Base-by-base conservation (phyloP, 2,797 vertebrate genomes). In the Trematomus bernacchii region DNA sequence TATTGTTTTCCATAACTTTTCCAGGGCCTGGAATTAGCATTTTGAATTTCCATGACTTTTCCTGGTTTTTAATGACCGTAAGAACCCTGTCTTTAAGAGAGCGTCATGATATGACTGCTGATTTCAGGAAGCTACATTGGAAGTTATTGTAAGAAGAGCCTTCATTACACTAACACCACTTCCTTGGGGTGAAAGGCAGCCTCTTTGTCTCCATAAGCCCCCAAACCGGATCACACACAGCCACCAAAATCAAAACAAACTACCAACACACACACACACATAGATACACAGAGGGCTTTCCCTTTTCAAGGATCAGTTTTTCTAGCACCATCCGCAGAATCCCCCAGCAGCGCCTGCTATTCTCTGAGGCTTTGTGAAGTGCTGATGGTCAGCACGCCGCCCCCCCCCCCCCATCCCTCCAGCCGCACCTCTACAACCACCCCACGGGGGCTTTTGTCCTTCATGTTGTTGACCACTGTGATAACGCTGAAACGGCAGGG, bases 331-430 rank as follows among this genome's bases (percentile, higher is more conserved):
- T 91, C 87, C 64, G 3, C 86, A 86, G 65, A 91, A 91, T 88
- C 63, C 87, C 81, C 74, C 70, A 54, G 66, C 19, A 84, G 66
- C 19, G 84, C 65, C 73, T 66, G 79, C 82, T 82, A 89, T 91
- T 89, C 86, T 91, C 75, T 85, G 71, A 80, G 87, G 92, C 90
- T 94, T 93, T 93, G 76, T 68, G 80, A 91, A 90, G 82, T 92
- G 92, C 93, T 93, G 93, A 92, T 84, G 73, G 88, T 94, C 93
- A 93, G 92, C 93, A 93, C 64, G 79, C 47, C 15, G 44, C 57
- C 58, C 79, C n/a, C 33, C 50, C n/a, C n/a, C 72, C 16, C 33
- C 50, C 62, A 44, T 43, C 44, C 54, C 59, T 53, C 54, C 68
- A 55, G 68, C 84, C 59, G 2, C 77, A 57, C 57, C 68, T 70